These are phyloP conservation scores for Tanypteryx hageni DNA, from an alignment of 2,888 invertebrate species.

Conservation along the genomic window DNA sequence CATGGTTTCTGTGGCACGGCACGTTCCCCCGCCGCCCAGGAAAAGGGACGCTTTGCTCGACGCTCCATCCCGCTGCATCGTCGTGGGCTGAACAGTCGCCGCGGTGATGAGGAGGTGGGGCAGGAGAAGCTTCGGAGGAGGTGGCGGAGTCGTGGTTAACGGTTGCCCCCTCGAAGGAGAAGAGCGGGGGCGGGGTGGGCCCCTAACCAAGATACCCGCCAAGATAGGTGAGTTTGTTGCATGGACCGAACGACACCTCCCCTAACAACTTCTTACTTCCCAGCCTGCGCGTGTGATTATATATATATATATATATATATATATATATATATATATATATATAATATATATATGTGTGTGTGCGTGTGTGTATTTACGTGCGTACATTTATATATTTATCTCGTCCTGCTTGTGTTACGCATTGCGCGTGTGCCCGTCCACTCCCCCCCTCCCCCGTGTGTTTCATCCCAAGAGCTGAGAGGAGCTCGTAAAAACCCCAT, in stretches of 20 bases:
- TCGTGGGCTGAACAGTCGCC: slow-evolving; percentile 51
- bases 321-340: no score
- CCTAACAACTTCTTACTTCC: no score
- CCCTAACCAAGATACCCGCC: slow-evolving; percentile 43
- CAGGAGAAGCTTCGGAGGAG: slow-evolving; percentile 11
- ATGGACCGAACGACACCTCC: neutral
- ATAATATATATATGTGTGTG: no score
- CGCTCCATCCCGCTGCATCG: slow-evolving; percentile 6
- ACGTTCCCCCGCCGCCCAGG: neutral
- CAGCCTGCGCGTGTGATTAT: no score
- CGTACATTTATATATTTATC: no score
- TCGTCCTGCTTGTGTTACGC: no score
- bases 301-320: no score
- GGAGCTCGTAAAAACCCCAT: no score
- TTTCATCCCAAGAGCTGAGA: no score
- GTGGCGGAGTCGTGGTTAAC: slow-evolving; percentile 34
- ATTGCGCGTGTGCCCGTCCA: no score
- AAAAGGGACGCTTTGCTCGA: neutral
- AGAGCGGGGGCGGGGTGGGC: slow-evolving; percentile 37
- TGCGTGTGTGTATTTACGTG: no score
- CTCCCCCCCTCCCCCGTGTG: no score
- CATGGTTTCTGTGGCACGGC: slow-evolving; percentile 8
- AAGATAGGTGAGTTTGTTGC: slow-evolving; percentile 56
- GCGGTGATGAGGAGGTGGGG: slow-evolving; percentile 62
- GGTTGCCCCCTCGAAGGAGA: slow-evolving; percentile 60